Evolutionary conservation across 2,113 vertebrate species (phyloP).

Genomic region (Platycercus adscitus): DNA sequence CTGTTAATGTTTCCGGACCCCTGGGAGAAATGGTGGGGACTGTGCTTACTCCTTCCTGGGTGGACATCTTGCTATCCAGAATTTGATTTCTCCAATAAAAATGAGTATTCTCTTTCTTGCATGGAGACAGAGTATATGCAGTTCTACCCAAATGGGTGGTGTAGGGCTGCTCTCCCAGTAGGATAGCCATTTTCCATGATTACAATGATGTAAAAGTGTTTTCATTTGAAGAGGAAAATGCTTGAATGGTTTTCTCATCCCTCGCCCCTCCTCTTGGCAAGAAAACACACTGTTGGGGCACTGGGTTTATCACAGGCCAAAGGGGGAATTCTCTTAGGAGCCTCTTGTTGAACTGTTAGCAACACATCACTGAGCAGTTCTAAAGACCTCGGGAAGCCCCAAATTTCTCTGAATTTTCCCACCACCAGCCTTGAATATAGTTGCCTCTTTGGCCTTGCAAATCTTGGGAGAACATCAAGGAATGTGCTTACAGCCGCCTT

Average conservation of each 20-base stretch:
- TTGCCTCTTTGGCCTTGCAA: background rate
- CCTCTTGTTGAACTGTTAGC: slow-evolving; percentile 50
- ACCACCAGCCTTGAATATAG: slow-evolving; percentile 1
- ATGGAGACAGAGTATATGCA: background rate
- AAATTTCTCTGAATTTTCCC: slow-evolving; percentile 41
- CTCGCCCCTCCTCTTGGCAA: slow-evolving; percentile 52
- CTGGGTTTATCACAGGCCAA: slow-evolving; percentile 53
- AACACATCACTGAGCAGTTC: slow-evolving; percentile 51
- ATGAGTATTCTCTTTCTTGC: background rate
- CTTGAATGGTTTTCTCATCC: slow-evolving; percentile 39
- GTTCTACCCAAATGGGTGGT: background rate
- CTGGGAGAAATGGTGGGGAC: background rate
- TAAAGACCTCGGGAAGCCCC: slow-evolving; percentile 43
- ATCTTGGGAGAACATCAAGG: slow-evolving; percentile 29
- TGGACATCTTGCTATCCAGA: background rate
- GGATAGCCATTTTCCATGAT: background rate
- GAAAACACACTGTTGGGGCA: background rate
- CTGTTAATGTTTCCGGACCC: background rate
- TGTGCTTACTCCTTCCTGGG: background rate
- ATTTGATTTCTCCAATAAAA: background rate
- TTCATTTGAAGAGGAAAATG: slow-evolving; percentile 47
- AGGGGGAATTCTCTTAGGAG: slow-evolving; percentile 39
- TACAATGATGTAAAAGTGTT: slow-evolving; percentile 27
- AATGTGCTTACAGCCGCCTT: background rate
- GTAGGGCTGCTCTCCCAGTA: background rate